Base-by-base conservation (phyloP, 2,113 vertebrate species). In the Rhinogobius similis region DNA sequence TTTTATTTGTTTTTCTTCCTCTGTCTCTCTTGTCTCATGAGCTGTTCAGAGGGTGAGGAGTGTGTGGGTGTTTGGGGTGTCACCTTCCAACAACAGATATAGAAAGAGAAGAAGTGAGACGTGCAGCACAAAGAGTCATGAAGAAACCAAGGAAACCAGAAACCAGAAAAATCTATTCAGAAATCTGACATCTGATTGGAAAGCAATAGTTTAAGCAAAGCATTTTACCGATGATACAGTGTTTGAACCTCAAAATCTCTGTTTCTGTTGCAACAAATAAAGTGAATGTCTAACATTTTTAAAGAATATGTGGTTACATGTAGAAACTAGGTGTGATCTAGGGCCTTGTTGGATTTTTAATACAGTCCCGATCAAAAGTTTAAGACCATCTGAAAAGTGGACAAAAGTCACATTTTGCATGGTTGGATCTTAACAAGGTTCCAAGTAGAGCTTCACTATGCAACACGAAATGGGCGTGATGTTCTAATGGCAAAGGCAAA, bases 171-270 rank as follows among this genome's bases (percentile, higher is more conserved):
- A 46, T 69, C 67, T 65, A 77, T 67, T 65, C 53, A 44, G 65
- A 38, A 23, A 72, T 12, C 86, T 92, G 89, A 87, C 86, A 90
- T 87, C 87, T 91, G 89, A 92, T 76, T 83, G 87, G 82, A 90
- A 90, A 87, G 87, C 89, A 90, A 90, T 83, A 76, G 82, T 91
- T 90, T 91, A 92, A 93, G 53, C 55, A 27, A 58, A 58, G 26
- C 26, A 18, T 29, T 71, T 79, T 72, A 81, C 90, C 91, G 90
- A 89, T 87, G 0, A 16, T 58, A 16, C 55, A 14, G 20, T 50
- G 10, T 50, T 50, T 50, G 20, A 10, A n/a, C 21, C n/a, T n/a
- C 1, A 50, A 9, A 8, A n/a, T n/a, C 5, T 10, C 1, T 21
- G 39, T 41, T 41, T 41, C 12, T 41, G n/a, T 36, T 8, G 9